Conservation (phyloP, 2,113 vertebrate genomes). For the Amphilophus citrinellus region DNA sequence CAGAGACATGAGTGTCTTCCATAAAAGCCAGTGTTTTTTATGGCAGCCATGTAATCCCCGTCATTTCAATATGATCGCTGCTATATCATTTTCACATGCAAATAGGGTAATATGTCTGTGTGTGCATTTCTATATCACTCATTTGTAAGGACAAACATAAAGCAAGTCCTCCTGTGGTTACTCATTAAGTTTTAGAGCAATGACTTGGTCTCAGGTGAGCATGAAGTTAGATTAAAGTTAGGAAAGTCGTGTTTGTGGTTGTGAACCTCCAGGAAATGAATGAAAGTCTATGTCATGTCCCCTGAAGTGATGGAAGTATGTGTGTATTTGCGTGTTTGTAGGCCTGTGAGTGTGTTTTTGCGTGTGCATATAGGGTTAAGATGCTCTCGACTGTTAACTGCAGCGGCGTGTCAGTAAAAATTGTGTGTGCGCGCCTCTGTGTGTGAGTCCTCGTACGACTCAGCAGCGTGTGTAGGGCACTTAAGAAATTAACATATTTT, state of each 20-base stretch:
- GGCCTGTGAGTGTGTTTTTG: not conserved
- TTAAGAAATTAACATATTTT: conserved; percentile 71
- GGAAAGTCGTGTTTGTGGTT: not conserved
- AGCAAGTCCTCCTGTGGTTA: not conserved
- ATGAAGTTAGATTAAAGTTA: not conserved
- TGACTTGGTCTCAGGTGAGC: not conserved
- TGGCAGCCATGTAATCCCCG: conserved; percentile 20
- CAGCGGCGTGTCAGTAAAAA: conserved; percentile 7
- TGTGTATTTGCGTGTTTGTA: not conserved
- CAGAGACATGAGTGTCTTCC: not conserved
- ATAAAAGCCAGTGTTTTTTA: conserved; percentile 31
- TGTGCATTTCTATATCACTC: rapidly evolving
- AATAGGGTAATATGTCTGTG: conserved; percentile 16
- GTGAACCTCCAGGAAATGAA: not conserved
- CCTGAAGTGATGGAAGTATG: not conserved
- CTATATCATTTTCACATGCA: conserved; percentile 25
- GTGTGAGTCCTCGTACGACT: not conserved
- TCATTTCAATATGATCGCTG: not conserved
- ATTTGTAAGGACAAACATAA: not conserved
- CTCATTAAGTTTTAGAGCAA: not conserved
- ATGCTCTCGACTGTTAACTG: conserved; percentile 16
- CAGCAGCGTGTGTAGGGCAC: conserved; percentile 5
- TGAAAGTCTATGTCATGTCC: not conserved
- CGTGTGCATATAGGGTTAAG: conserved; percentile 26
- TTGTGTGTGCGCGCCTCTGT: not conserved